Conservation (phyloP, 2,113 vertebrate species). For the Athene noctua region DNA sequence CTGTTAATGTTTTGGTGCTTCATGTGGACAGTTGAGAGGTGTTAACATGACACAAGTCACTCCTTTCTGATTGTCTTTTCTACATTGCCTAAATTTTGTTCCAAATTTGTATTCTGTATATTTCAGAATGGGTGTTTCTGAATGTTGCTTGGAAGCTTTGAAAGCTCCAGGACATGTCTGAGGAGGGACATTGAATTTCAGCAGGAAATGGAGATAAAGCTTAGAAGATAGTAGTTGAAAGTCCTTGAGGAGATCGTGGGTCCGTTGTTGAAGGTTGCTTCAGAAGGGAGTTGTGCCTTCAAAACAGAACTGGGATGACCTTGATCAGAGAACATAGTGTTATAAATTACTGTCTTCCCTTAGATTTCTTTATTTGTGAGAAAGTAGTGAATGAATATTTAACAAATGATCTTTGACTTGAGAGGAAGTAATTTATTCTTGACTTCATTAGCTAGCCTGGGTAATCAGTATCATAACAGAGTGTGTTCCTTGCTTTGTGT, state of each 20-base stretch:
- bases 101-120: background rate
- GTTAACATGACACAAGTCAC: background rate
- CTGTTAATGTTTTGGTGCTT: background rate
- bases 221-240: background rate
- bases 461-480: background rate
- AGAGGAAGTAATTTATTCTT: background rate
- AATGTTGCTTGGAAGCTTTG: background rate
- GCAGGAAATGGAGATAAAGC: background rate
- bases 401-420: background rate
- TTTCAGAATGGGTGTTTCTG: background rate
- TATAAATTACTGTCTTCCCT: background rate
- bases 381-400: background rate
- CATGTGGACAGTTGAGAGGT: background rate
- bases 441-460: background rate
- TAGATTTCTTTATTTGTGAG: background rate
- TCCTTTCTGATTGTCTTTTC: background rate
- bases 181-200: background rate
- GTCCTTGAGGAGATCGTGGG: background rate
- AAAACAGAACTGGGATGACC: background rate
- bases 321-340: background rate
- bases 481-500: background rate
- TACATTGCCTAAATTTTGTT: background rate
- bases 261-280: background rate
- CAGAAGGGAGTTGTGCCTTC: background rate
- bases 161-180: background rate